Evolutionary conservation across 2,797 vertebrate genomes (phyloP), one percentile per base, ranked within the genome.

Genomic region (Gephyroberyx darwinii): DNA sequence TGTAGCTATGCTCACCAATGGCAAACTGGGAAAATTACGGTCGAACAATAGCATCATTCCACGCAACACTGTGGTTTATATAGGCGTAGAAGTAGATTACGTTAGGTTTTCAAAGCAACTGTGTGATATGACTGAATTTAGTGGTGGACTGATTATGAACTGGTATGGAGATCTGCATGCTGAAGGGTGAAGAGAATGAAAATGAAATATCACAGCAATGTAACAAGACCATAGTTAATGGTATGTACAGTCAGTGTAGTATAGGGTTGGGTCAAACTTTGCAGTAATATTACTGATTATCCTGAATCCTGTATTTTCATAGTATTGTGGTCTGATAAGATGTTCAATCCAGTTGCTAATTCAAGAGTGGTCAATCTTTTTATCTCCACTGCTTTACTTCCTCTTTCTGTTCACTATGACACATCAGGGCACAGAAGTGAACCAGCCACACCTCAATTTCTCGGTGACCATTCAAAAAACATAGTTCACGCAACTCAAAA

Each of bases 11-110:
- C 39, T 41, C 9, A 41, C 3, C 13, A 3, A 16, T 16, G 43
- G 5, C 5, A 45, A 6, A 45, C 39, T 4, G 75, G 68, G 71
- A 65, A 79, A 69, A 68, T 74, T 62, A 78, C 72, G 4, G 26
- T 26, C 26, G 26, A 50, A 74, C 50, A 80, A 81, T 52, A 78
- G 70, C 4, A 66, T 67, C 41, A 65, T 53, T 73, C 50, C 69
- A 33, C 20, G 64, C 71, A 77, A 69, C 63, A 59, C 41, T 72
- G 71, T 48, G 85, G 77, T 87, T 80, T 78, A 68, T 48, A 16
- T 12, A 16, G 8, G 45, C n/a, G n/a, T 7, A 13, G 10, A 14
- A 16, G 43, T 5, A 45, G 3, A 14, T 41, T 41, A 41, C 10
- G 78, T n/a, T 26, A 33, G n/a, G 26, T 76, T 80, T 85, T 75